Percentiles rank a stretch among this genome's conserved stretches.
phyloP scores from a whole-genome alignment of 1,140 invertebrate species.

The Sarcophaga bullata region DNA sequence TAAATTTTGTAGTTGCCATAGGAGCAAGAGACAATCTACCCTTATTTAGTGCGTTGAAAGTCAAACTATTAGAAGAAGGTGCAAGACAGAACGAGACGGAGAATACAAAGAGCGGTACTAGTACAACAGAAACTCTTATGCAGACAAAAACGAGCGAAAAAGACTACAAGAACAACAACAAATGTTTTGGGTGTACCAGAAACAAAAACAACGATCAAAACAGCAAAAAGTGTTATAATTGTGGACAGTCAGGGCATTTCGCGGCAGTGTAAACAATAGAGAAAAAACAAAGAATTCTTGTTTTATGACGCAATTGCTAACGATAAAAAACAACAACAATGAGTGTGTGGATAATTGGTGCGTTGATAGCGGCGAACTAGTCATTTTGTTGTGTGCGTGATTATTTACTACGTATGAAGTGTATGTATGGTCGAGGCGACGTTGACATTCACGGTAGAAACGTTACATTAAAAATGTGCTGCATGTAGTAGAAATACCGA shows the following conservation, averaged over 20 bases:
- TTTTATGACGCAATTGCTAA: conserved; percentile 19
- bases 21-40: conserved; percentile 44
- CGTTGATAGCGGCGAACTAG: conserved; percentile 3
- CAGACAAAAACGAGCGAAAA: conserved; percentile 2
- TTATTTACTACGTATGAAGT: conserved; percentile 2
- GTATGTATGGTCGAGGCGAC: neutral
- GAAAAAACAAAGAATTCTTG: neutral
- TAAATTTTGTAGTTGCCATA: conserved; percentile 47
- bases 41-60: conserved; percentile 39
- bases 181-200: neutral
- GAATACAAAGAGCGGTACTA: neutral
- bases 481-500: neutral
- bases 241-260: conserved; percentile 27
- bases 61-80: conserved; percentile 45
- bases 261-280: conserved; percentile 10
- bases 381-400: conserved; percentile 23
- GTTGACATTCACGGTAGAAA: neutral
- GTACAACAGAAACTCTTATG: neutral
- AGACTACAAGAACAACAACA: neutral
- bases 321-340: neutral
- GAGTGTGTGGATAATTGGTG: neutral
- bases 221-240: conserved; percentile 21
- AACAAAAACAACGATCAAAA: conserved; percentile 40
- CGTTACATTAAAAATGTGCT: conserved; percentile 10
- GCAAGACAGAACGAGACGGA: conserved; percentile 14